Evolutionary conservation across 2,888 invertebrate genomes (phyloP), one percentile per base, ranked within the genome.

Genomic region (Mesoligia furuncula): DNA sequence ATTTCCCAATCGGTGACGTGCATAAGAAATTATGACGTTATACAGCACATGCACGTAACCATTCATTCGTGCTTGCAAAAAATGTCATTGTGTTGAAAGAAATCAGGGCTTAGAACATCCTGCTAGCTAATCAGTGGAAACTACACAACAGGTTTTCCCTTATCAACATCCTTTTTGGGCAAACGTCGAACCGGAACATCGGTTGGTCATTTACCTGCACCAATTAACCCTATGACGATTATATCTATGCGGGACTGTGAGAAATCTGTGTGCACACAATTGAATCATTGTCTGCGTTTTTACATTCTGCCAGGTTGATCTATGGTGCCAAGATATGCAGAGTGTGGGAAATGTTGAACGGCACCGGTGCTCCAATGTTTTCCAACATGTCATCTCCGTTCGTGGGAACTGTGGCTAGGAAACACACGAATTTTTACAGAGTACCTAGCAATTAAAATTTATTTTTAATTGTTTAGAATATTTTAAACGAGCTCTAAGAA

Each of bases 281-380:
- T 94, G 96, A 92, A 95, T 95, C 96, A 96, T 96, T 96, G 96
- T 96, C 94, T 96, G 90, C 92, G 94, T 96, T 95, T 95, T 96
- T 95, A 94, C 92, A 93, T 94, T 94, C 93, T 93, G 91, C 93
- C 93, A 91, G 92, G 93, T 96, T 96, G 96, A 96, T 96, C 95
- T 96, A 96, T 96, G 96, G 94, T 90, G 94, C 91, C 93, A 91
- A 96, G 96, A 96, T 96, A 96, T 96, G 96, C 96, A 96, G 96
- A 96, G 96, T 96, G 96, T 96, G 96, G 94, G 96, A 96, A 87
- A 95, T 89, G 90, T 91, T 88, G 90, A 90, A 88, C 90, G 88
- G 88, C 90, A 93, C 91, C 91, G 92, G 76, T 81, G 84, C 74
- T 86, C 81, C 74, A 73, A 92, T 93, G 94, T 95, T 95, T 94